These are phyloP conservation scores for Belgica antarctica DNA, from an alignment of 2,888 invertebrate species.

Conservation along the genomic window DNA sequence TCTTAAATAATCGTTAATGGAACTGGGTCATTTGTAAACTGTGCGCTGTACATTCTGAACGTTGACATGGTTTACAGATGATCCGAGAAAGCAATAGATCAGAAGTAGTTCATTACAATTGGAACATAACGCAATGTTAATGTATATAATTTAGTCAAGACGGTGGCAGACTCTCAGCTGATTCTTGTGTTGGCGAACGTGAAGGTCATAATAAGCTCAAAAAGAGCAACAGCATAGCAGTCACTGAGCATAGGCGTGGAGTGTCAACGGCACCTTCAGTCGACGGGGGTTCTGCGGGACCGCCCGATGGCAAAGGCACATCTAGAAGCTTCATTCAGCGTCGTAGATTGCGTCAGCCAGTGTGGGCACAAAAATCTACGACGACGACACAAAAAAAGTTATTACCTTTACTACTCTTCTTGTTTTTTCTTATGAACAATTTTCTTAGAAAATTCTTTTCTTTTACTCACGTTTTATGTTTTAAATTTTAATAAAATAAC, in stretches of 20 bases:
- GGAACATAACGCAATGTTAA: slow-evolving; percentile 13
- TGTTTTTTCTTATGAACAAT: neutral
- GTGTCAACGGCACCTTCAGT: slow-evolving; percentile 56
- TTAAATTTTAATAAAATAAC: no score
- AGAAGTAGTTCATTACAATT: neutral
- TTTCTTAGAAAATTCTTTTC: neutral
- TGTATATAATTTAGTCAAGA: slow-evolving; percentile 45
- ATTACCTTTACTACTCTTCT: slow-evolving; percentile 31
- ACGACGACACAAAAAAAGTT: slow-evolving; percentile 51
- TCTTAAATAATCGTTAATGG: no score
- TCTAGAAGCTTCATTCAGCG: slow-evolving; percentile 61
- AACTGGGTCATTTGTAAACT: slow-evolving; percentile 6
- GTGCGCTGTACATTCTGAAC: slow-evolving; percentile 9
- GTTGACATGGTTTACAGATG: neutral
- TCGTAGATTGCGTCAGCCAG: slow-evolving; percentile 76
- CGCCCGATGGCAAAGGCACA: neutral
- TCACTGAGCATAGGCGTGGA: slow-evolving; percentile 48
- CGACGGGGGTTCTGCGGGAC: slow-evolving; percentile 54
- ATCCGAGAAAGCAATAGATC: neutral
- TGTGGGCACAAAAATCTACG: slow-evolving; percentile 75
- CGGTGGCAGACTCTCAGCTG: slow-evolving; percentile 40
- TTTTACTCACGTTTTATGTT: neutral
- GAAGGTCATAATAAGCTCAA: slow-evolving; percentile 45
- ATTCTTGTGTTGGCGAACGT: slow-evolving; percentile 21
- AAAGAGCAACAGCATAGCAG: slow-evolving; percentile 39